phyloP scores from a whole-genome alignment of 1,140 invertebrate species.

The Dysdera silvatica region DNA sequence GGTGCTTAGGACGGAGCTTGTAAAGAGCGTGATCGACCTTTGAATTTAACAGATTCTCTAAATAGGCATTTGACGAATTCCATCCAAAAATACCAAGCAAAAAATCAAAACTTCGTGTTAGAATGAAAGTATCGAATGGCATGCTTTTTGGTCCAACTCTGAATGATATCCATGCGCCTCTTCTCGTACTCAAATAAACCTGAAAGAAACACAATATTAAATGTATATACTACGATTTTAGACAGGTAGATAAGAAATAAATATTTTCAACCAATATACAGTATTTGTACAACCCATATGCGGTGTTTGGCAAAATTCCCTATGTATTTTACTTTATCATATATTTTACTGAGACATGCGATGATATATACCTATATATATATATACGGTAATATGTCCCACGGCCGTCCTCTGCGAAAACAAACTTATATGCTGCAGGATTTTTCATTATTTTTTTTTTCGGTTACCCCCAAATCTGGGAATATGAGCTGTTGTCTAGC shows the following conservation, averaged over 20 bases:
- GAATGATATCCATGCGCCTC: slow-evolving; percentile 47
- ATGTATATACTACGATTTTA: not conserved
- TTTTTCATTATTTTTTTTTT: no score
- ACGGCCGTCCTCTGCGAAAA: no score
- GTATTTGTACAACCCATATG: no score
- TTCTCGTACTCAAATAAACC: slow-evolving; percentile 48
- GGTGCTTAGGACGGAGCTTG: slow-evolving; percentile 46
- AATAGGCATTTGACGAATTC: not conserved
- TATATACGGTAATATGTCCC: no score
- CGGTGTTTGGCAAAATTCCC: no score
- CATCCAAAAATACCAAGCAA: slow-evolving; percentile 6
- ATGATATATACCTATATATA: no score
- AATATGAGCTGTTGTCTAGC: no score
- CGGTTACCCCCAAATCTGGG: no score
- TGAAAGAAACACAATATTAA: no score
- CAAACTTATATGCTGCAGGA: no score
- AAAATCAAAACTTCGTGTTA: slow-evolving; percentile 6
- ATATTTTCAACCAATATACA: no score
- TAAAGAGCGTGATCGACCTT: slow-evolving; percentile 49
- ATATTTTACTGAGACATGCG: slow-evolving; percentile 35
- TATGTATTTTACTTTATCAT: no score
- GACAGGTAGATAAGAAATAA: slow-evolving; percentile 5
- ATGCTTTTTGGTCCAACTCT: slow-evolving; percentile 41
- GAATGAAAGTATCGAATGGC: slow-evolving; percentile 38
- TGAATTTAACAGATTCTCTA: slow-evolving; percentile 28